A percentile compares a stretch with the other conserved stretches of the same genome.
Evolutionary conservation across 2,797 vertebrate genomes (phyloP).

Genomic region (Pseudotriccus pelzelni): DNA sequence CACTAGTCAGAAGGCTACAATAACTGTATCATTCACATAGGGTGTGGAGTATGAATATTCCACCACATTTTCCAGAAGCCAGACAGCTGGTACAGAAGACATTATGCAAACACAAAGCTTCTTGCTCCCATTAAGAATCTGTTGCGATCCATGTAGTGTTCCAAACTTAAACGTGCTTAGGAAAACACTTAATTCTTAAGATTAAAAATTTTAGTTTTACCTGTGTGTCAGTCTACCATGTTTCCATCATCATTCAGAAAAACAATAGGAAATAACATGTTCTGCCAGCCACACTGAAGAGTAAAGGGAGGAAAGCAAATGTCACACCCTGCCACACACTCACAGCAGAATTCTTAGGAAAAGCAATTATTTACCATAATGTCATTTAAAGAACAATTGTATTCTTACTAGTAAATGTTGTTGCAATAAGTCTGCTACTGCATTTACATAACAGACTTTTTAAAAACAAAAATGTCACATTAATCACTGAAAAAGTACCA

Average conservation of each 20-base stretch:
- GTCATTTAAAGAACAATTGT: background rate
- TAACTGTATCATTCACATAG: background rate
- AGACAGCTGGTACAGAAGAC: background rate
- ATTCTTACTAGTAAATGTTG: background rate
- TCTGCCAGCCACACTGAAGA: background rate
- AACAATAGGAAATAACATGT: background rate
- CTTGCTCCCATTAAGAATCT: background rate
- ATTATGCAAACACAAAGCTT: background rate
- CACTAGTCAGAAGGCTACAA: background rate
- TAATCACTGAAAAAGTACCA: background rate
- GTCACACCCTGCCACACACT: background rate
- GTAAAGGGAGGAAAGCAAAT: background rate
- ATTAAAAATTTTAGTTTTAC: background rate
- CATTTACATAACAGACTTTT: background rate
- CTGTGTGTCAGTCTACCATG: background rate
- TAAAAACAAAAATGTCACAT: background rate
- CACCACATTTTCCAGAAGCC: slow-evolving; percentile 3
- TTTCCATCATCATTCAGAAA: background rate
- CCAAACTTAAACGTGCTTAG: background rate
- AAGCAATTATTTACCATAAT: background rate
- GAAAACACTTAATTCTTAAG: background rate
- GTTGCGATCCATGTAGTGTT: background rate
- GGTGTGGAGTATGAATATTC: slow-evolving; percentile 35
- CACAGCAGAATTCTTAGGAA: background rate
- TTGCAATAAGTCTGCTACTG: background rate